Evolutionary conservation across 2,888 invertebrate genomes (phyloP).

Genomic region (Oscheius sp.): DNA sequence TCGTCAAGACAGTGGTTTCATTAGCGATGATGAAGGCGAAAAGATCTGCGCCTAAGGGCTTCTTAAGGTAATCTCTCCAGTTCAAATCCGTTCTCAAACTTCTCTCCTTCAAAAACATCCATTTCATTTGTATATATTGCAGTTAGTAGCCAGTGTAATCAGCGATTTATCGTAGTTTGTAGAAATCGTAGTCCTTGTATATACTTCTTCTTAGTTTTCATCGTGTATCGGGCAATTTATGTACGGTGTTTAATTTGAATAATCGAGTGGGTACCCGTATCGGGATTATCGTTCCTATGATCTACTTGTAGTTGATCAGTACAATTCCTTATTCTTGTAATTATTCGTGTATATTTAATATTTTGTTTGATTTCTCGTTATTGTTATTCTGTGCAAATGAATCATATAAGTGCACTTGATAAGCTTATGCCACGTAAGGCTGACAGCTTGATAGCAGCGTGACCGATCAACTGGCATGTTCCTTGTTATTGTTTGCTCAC

Average conservation of each 20-base stretch:
- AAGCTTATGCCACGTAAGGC: neutral
- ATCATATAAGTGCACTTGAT: conserved; percentile 15
- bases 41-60: conserved; percentile 1
- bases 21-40: conserved; percentile 19
- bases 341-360: neutral
- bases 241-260: conserved; percentile 12
- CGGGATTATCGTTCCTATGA: conserved; percentile 25
- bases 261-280: conserved; percentile 11
- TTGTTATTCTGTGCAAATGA: conserved; percentile 13
- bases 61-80: conserved; percentile 3
- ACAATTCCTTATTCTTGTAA: conserved; percentile 11
- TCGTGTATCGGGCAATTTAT: conserved; percentile 10
- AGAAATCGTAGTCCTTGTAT: neutral
- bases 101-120: neutral
- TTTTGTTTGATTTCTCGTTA: conserved; percentile 9
- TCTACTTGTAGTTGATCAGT: conserved; percentile 23
- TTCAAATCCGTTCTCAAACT: conserved; percentile 27
- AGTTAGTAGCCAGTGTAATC: neutral
- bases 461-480: conserved; percentile 12
- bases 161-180: neutral
- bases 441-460: conserved; percentile 4
- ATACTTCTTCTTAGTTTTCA: conserved; percentile 2
- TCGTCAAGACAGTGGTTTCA: conserved; percentile 25
- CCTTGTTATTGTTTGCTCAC: conserved; percentile 5
- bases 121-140: neutral